Evolutionary conservation across 92 coral and sea anemone species (phyloP), one percentile per base, ranked within the genome.

Genomic region (Pocillopora meandrina): DNA sequence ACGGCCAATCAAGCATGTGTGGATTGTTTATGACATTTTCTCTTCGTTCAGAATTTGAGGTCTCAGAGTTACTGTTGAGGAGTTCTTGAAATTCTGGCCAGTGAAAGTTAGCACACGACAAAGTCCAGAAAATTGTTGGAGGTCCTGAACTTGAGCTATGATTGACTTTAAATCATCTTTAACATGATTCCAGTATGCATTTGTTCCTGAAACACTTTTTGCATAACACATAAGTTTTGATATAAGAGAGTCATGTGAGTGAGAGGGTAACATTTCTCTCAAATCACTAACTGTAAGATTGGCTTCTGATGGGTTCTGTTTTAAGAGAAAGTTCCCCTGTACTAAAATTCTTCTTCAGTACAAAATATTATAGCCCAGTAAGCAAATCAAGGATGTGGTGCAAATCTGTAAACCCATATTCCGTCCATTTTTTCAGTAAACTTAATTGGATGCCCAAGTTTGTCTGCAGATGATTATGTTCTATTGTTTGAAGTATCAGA

Each of bases 21-120:
- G 89, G 92, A 56, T 89, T 85, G 5, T 79, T 67, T 10, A 89
- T 21, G 10, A 85, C 86, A 89, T 85, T 85, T 65, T 10, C 13
- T 64, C 72, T 56, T 0, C 81, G 62, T 21, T 67, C 72, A 58
- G 76, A 49, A 34, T 47, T 31, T 35, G 61, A 19, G 59, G 69
- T 47, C 33, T 82, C 72, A 82, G 74, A 80, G 77, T 57, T 83
- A 84, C 10, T 56, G 82, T 26, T 87, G 68, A 31, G 83, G 81
- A 90, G 61, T 72, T 60, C 83, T 76, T 69, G 87, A 65, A 90
- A 90, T 81, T 90, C 92, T 35, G 92, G 92, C 90, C 92, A 89
- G 69, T 85, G 89, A 33, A 65, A 84, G 16, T 89, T 84, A 56
- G 92, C 89, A 89, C 92, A 90, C 3, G 92, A 79, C 60, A 89